Evolutionary conservation across 1,140 invertebrate genomes (phyloP).

Genomic region (Fragariocoptes setiger): DNA sequence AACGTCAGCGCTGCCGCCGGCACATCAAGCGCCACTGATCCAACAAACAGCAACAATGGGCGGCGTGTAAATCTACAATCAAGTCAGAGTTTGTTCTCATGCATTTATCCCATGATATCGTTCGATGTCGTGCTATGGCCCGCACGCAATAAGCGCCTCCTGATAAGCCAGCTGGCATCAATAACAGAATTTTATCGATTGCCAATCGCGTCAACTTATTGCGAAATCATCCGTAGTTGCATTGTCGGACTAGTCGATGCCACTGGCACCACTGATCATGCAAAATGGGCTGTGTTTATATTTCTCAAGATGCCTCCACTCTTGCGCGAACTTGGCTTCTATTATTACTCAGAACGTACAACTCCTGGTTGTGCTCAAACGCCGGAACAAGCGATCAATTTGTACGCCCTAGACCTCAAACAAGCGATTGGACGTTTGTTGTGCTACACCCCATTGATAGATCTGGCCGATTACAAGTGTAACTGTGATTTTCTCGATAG

Average conservation of each 20-base stretch:
- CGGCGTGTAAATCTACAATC: too few relatives aligned
- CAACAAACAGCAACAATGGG: too few relatives aligned
- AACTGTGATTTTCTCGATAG: slow-evolving; percentile 55
- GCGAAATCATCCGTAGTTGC: slow-evolving; percentile 55
- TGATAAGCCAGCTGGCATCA: slow-evolving; percentile 44
- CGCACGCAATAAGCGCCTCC: slow-evolving; percentile 38
- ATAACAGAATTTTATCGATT: slow-evolving; percentile 30
- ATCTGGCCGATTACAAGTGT: slow-evolving; percentile 55
- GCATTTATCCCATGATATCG: slow-evolving; percentile 10
- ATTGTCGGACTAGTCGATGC: slow-evolving; percentile 48
- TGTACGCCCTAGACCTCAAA: slow-evolving; percentile 25
- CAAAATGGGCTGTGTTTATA: slow-evolving; percentile 67
- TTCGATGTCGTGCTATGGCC: slow-evolving; percentile 36
- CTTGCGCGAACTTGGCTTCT: slow-evolving; percentile 13
- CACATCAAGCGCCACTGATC: too few relatives aligned
- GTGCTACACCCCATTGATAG: slow-evolving; percentile 43
- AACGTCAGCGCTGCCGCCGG: too few relatives aligned
- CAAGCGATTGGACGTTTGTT: slow-evolving; percentile 46
- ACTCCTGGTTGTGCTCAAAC: background rate
- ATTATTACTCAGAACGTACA: background rate
- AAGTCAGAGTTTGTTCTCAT: too few relatives aligned
- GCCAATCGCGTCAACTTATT: slow-evolving; percentile 27
- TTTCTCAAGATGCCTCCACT: slow-evolving; percentile 41
- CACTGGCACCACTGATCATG: slow-evolving; percentile 31
- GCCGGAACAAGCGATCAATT: background rate